Percentiles rank a stretch among this genome's conserved stretches.
Conservation (phyloP, 2,113 vertebrate genomes). For the Nothocercus julius region DNA sequence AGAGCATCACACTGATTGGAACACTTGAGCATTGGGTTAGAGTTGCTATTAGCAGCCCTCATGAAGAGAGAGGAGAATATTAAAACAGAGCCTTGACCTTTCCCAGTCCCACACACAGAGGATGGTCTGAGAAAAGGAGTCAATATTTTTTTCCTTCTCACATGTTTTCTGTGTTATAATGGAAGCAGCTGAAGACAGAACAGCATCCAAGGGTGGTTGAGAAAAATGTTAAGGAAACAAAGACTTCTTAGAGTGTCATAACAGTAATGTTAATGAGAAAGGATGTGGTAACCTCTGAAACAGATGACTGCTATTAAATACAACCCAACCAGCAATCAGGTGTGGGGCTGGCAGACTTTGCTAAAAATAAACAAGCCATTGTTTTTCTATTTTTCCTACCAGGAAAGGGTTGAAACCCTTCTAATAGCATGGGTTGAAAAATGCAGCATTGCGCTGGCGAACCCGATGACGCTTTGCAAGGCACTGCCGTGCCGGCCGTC, state of each 20-base stretch:
- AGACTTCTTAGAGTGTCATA: constrained; percentile 68
- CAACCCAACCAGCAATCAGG: background rate
- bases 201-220: background rate
- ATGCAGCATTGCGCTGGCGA: background rate
- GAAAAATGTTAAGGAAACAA: constrained; percentile 60
- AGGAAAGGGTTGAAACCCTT: background rate
- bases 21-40: background rate
- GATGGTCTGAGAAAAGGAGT: background rate
- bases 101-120: background rate
- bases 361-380: constrained; percentile 4
- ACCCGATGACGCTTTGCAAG: rapidly evolving
- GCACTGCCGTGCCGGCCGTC: background rate
- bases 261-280: constrained; percentile 78
- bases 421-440: background rate
- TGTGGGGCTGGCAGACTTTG: background rate
- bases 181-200: background rate
- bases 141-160: background rate
- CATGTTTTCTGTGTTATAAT: background rate
- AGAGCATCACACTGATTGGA: background rate
- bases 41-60: background rate
- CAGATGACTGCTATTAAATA: background rate
- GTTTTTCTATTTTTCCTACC: background rate
- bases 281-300: constrained; percentile 64
- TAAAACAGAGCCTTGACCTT: background rate
- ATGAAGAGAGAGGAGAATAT: background rate